phyloP scores from a whole-genome alignment of 2,888 invertebrate species.

The Eupeodes luniger region DNA sequence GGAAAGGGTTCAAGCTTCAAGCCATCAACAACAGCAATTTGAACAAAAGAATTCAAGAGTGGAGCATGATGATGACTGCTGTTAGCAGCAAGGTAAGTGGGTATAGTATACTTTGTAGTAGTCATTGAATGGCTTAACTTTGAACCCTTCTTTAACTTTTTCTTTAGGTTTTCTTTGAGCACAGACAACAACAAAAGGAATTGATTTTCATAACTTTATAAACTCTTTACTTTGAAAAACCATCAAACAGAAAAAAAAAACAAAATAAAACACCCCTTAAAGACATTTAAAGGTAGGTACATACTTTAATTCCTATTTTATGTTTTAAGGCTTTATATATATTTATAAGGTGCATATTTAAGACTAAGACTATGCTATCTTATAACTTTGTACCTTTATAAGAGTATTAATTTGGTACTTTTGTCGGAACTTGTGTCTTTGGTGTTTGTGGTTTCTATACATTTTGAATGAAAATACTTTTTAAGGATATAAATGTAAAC shows the following conservation, averaged over 20 bases:
- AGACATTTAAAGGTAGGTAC: neutral
- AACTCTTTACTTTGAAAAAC: slow-evolving; percentile 6
- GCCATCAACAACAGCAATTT: neutral
- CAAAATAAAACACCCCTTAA: neutral
- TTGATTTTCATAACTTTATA: slow-evolving; percentile 19
- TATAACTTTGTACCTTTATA: no score
- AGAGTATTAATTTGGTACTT: no score
- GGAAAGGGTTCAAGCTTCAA: neutral
- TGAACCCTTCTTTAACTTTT: neutral
- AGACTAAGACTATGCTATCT: no score
- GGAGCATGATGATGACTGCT: neutral
- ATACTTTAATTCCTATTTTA: neutral
- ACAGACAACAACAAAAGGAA: slow-evolving; percentile 22
- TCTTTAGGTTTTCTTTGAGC: slow-evolving; percentile 4
- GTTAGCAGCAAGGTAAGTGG: no score
- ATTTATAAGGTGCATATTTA: no score
- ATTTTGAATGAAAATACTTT: no score
- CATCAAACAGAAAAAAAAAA: no score
- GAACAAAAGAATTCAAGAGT: slow-evolving; percentile 3
- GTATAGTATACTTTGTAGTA: neutral
- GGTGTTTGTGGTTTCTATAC: no score
- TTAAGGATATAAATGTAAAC: no score
- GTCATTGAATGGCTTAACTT: neutral
- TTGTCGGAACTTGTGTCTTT: no score
- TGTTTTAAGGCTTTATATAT: neutral